Evolutionary conservation across 53 echinoderm and acorn worm species (phyloP), one percentile per base, ranked within the genome.

Genomic region (Astropecten irregularis): DNA sequence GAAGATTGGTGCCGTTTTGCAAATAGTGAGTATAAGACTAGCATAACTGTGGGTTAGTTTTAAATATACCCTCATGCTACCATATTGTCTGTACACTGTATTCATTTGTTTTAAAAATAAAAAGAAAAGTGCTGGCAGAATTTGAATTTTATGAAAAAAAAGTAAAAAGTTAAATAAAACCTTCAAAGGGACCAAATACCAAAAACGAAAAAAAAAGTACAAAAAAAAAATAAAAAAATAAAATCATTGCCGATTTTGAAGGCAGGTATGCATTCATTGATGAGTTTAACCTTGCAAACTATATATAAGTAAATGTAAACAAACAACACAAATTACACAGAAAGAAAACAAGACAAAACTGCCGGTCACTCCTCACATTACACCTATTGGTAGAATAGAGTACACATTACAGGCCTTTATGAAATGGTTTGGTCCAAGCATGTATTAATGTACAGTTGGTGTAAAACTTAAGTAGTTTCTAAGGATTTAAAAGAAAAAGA

Each of bases 371-470:
- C 38, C 56, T 74, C 56, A 53, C 74, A 35, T 54, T 6, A 74
- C 37, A 74, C 39, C 30, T 35, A 21, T 27, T 5, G 38, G 14
- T 74, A 57, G 74, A 25, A 56, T 55, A 55, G 56, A 56, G 13
- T 28, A 37, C 36, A 74, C 37, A 19, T 18, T 31, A 77, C 77
- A 44, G 77, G 62, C 77, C 77, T 77, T 59, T 74, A 56, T 77
- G 61, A 62, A 48, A 46, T 42, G 11, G 11, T n/a, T 39, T 61
- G 60, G 77, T 77, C 77, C 77, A 46, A 60, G 60, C 77, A 77
- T 77, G 62, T 77, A 44, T 77, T 44, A 77, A 60, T 77, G 77
- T 77, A 77, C 77, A 77, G 77, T 77, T 77, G 77, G 59, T 77
- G 77, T 77, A 42, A 38, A 77, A 77, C 77, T 60, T 77, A 77